Percentiles rank a stretch among this genome's conserved stretches.
These are phyloP conservation scores for Platysternon megacephalum DNA, from an alignment of 2,113 vertebrate genomes.

Conservation along the genomic window DNA sequence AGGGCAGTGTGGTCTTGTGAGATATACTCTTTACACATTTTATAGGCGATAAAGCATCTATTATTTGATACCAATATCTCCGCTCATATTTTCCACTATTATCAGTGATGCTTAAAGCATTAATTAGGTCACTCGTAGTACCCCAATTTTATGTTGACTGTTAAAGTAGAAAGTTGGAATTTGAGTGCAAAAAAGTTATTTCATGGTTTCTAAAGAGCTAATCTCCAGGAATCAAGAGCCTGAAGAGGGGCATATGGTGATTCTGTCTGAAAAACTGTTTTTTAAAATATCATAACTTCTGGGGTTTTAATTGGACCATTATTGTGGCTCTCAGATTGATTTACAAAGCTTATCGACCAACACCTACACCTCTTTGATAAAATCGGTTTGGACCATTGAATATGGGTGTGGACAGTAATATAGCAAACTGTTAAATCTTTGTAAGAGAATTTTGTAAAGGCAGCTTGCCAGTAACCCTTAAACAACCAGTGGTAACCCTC, in stretches of 20 bases:
- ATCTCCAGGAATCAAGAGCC: background rate
- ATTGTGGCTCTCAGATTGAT: accelerated
- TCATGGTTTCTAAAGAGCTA: background rate
- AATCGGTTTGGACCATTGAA: background rate
- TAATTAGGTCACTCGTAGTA: background rate
- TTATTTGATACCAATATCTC: background rate
- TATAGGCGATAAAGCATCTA: background rate
- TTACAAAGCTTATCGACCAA: background rate
- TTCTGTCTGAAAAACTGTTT: background rate
- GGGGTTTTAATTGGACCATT: background rate
- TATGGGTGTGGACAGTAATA: background rate
- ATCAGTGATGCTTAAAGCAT: background rate
- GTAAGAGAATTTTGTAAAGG: background rate
- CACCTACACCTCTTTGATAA: background rate
- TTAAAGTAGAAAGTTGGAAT: background rate
- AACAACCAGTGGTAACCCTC: background rate
- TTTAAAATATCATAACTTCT: background rate
- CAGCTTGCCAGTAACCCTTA: background rate
- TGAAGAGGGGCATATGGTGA: background rate
- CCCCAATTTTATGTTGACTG: background rate
- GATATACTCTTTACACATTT: background rate
- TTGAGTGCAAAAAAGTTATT: background rate
- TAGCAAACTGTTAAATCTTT: background rate
- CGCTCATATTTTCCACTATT: background rate
- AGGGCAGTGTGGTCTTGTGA: background rate